Base-by-base conservation (phyloP, 2,888 invertebrate species). In the Callinectes sapidus region DNA sequence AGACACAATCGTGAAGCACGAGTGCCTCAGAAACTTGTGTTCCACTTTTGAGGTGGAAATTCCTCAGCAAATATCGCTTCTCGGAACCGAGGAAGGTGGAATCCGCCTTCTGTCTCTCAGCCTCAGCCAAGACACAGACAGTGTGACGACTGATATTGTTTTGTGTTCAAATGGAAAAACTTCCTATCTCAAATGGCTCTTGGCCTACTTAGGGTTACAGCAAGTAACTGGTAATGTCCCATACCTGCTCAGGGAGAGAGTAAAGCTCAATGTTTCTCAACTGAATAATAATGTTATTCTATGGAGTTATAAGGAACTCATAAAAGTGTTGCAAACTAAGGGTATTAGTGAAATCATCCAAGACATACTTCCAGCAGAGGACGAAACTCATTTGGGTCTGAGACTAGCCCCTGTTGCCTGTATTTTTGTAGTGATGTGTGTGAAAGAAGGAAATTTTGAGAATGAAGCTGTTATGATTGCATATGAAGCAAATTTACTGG, bases 131-230 rank as follows among this genome's bases (percentile, higher is more conserved):
- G 18, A 32, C 10, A 18, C 32, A 32, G 32, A 18, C 35, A 81
- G 28, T 18, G 32, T 13, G 32, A 35, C 32, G 10, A 35, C 14
- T 16, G 32, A 81, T 81, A 35, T 35, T 77, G n/a, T 28, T 42
- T n/a, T 23, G 14, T 89, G 39, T 77, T 42, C 61, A 3, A 16
- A 1, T 89, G 89, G 48, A 6, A 48, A 35, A 23, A 39, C 89
- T 8, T 16, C 28, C 32, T 90, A 90, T n/a, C 6, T 86, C 6
- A 86, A 85, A 54, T 90, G 90, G 90, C 90, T 90, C 14, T 86
- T 90, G 61, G 90, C 86, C 2, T 86, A 90, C n/a, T 2, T 90
- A 39, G 90, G 90, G 6, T 39, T 86, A n/a, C 90, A 61, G 10
- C 90, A 90, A 14, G 86, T 90, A 18, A 55, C 32, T 13, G 66